Percentiles rank a stretch among this genome's conserved stretches.
Conservation (phyloP, 2,113 vertebrate genomes). For the Macquaria australasica region DNA sequence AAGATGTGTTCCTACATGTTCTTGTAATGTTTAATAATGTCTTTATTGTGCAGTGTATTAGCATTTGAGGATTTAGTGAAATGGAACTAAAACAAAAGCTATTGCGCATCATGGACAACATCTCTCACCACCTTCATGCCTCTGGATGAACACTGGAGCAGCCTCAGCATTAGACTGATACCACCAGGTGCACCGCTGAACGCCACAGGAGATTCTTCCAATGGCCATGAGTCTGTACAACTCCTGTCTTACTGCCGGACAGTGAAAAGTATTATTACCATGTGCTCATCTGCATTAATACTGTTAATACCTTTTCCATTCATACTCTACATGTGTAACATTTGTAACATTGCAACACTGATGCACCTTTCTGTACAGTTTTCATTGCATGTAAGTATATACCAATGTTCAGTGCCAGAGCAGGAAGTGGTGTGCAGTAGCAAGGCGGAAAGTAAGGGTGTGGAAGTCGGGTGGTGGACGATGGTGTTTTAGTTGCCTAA, state of each 20-base stretch:
- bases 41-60: neutral
- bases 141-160: neutral
- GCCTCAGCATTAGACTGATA: neutral
- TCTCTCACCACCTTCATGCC: neutral
- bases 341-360: too few relatives aligned
- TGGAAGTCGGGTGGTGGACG: too few relatives aligned
- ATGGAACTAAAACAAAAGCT: neutral
- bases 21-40: neutral
- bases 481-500: too few relatives aligned
- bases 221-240: neutral
- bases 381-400: too few relatives aligned
- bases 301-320: too few relatives aligned
- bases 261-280: neutral
- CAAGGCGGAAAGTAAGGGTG: too few relatives aligned
- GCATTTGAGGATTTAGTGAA: neutral
- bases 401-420: too few relatives aligned
- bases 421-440: too few relatives aligned
- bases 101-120: neutral
- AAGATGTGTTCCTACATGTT: neutral
- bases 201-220: neutral
- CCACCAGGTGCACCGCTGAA: neutral
- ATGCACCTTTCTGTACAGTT: too few relatives aligned
- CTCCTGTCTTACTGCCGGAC: neutral
- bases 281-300: too few relatives aligned
- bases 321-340: too few relatives aligned